These are phyloP conservation scores for Onychostruthus taczanowskii DNA, from an alignment of 2,113 vertebrate genomes.

Conservation along the genomic window DNA sequence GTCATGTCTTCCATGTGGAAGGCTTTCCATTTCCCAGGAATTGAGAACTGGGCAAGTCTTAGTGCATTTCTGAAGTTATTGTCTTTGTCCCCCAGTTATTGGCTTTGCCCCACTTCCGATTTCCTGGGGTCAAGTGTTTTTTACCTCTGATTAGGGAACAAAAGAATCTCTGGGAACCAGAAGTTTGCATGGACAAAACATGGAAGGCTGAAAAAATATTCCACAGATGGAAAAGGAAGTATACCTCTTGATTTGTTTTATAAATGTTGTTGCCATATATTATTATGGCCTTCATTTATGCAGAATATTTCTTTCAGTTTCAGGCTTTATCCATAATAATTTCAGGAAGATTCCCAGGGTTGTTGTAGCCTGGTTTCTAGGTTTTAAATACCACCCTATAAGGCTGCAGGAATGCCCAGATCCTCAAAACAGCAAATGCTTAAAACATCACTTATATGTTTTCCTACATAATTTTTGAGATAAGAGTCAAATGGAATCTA, in stretches of 20 bases:
- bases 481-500: background rate
- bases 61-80: background rate
- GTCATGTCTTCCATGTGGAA: fast-evolving
- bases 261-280: background rate
- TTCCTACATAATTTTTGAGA: background rate
- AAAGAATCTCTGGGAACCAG: background rate
- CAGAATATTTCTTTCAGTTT: background rate
- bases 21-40: background rate
- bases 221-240: background rate
- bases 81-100: background rate
- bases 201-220: background rate
- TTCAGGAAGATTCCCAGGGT: background rate
- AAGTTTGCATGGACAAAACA: background rate
- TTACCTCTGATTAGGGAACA: background rate
- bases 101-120: background rate
- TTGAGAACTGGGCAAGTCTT: background rate
- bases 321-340: background rate
- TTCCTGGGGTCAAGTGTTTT: background rate
- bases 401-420: background rate
- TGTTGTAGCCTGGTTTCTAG: background rate
- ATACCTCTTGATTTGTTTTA: background rate
- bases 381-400: background rate
- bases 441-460: background rate
- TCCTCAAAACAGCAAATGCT: background rate
- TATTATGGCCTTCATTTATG: background rate